Percentiles rank a stretch among this genome's conserved stretches.
Conservation (phyloP, 2,797 vertebrate genomes). For the Bradypodion pumilum region DNA sequence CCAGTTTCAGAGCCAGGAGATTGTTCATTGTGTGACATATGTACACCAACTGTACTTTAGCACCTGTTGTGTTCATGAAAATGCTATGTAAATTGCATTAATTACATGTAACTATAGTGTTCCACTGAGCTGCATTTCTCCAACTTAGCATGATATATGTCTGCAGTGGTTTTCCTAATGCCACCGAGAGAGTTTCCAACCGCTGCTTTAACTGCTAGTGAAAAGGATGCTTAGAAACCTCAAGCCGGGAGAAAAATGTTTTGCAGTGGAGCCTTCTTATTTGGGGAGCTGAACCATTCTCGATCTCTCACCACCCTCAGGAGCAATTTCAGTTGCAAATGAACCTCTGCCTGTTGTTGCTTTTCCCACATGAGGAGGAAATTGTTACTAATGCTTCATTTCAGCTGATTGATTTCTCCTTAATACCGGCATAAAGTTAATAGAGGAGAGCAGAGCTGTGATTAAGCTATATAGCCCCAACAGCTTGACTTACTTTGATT, state of each 20-base stretch:
- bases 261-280: slow-evolving; percentile 34
- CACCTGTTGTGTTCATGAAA: slow-evolving; percentile 19
- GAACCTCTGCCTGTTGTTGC: slow-evolving; percentile 5
- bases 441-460: slow-evolving; percentile 38
- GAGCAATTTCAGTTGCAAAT: slow-evolving; percentile 31
- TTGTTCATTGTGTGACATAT: not conserved
- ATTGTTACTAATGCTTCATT: slow-evolving; percentile 48
- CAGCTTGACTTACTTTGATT: slow-evolving; percentile 31
- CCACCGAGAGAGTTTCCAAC: not conserved
- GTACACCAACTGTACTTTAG: slow-evolving; percentile 19
- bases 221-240: not conserved
- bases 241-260: no score
- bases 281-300: slow-evolving; percentile 16
- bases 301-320: slow-evolving; percentile 18
- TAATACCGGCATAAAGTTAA: slow-evolving; percentile 57
- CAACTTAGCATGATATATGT: not conserved
- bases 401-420: slow-evolving; percentile 62
- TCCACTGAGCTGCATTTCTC: not conserved
- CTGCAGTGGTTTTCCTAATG: not conserved
- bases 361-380: slow-evolving; percentile 35
- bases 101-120: slow-evolving; percentile 1
- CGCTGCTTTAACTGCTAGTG: not conserved
- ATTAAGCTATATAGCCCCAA: slow-evolving; percentile 39
- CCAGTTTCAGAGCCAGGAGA: not conserved
- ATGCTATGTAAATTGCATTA: slow-evolving; percentile 11